A percentile compares a stretch with the other conserved stretches of the same genome.
phyloP scores from a whole-genome alignment of 2,888 invertebrate species.

The Amphimallon solstitiale region DNA sequence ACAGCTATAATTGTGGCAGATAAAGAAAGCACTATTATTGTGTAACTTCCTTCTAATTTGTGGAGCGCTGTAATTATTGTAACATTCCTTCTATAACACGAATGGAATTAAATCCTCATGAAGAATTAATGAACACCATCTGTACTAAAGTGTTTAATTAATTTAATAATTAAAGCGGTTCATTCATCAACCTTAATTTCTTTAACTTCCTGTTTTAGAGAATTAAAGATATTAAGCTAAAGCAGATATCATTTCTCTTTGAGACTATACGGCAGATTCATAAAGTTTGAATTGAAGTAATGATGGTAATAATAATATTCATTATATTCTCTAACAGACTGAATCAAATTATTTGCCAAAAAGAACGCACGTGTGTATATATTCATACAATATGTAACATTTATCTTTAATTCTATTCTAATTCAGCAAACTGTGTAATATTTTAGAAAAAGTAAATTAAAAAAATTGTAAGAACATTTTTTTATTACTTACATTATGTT shows the following conservation, averaged over 20 bases:
- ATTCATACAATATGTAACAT: no score
- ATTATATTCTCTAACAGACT: no score
- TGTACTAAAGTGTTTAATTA: conserved; percentile 22
- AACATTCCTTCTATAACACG: neutral
- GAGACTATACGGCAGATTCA: no score
- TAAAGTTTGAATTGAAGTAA: no score
- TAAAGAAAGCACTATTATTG: neutral
- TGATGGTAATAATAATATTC: no score
- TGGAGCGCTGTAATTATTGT: neutral
- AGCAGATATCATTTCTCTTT: neutral
- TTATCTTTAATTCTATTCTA: no score
- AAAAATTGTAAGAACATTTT: no score
- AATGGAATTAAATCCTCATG: conserved; percentile 15
- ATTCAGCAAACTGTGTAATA: no score
- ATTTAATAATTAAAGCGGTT: conserved; percentile 20
- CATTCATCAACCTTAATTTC: conserved; percentile 26
- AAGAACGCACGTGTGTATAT: no score
- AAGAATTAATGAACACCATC: conserved; percentile 23
- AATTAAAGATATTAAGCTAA: neutral
- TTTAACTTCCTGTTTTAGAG: conserved; percentile 22
- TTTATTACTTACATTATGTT: no score
- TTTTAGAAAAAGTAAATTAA: no score
- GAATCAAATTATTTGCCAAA: no score
- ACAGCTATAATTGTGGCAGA: neutral
- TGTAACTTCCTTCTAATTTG: conserved; percentile 12